Base-by-base conservation (phyloP, 37 sponge, comb jelly and placozoan genomes). In the Lycopodina hypogea region DNA sequence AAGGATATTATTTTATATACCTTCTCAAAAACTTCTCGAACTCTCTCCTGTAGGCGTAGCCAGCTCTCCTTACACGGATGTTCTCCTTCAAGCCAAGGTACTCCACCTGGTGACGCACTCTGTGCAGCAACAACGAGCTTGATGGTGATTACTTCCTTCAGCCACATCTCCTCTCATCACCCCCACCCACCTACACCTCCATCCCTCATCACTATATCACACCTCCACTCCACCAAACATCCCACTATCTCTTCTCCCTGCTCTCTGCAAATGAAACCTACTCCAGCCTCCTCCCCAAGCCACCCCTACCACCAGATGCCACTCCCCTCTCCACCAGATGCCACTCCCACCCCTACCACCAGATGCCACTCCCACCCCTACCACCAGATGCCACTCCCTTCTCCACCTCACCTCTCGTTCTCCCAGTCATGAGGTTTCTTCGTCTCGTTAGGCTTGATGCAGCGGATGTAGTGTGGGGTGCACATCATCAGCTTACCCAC, bases 391-490 rank as follows among this genome's bases (percentile, higher is more conserved):
- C 48, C 48, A 45, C 48, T 9, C 48, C 48, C 48, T 9, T 9
- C 48, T 9, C 7, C 30, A 32, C 4, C 18, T 60, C 37, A 95
- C 95, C 95, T 92, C 78, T 92, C 93, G 40, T 88, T 83, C 66
- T 97, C 98, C 87, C 90, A 97, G 81, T 97, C 98, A 24, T 92
- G 94, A 19, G 98, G 67, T 70, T 67, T 87, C 76, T 97, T 97
- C 22, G 95, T 94, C 82, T 97, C 98, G 63, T 97, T 97, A 26
- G 98, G 98, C 62, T 97, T 97, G 87, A 97, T 92, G 71, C 98
- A 97, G 51, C 97, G 89, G 77, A 97, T 92, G 86, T 97, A 97
- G 81, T 94, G 95, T 21, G 98, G 95, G 28, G 95, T 94, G 57
- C 98, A 97, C 81, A 75, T 74, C 89, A 85, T 94, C 53, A 97